Percentiles rank a stretch among this genome's conserved stretches.
Conservation (phyloP, 2,113 vertebrate species). For the Scortum barcoo region DNA sequence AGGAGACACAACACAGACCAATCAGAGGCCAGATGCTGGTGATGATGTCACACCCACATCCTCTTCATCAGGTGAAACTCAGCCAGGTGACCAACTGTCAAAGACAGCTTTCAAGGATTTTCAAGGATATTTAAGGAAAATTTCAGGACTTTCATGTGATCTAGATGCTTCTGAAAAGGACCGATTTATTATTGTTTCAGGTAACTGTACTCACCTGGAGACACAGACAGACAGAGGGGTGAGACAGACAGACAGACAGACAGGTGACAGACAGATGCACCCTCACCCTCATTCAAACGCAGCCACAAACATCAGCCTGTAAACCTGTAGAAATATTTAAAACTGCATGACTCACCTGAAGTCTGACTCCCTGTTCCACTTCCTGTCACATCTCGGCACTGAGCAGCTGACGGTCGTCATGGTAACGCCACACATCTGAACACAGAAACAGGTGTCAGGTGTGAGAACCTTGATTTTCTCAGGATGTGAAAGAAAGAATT, state of each 20-base stretch:
- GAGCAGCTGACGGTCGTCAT: background rate
- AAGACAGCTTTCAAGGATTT: too few species aligned
- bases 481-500: slow-evolving; percentile 13
- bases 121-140: too few species aligned
- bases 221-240: background rate
- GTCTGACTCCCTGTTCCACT: slow-evolving; percentile 21
- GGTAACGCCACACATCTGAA: background rate
- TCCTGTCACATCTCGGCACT: slow-evolving; percentile 1
- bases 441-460: background rate
- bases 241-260: too few species aligned
- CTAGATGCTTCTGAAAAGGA: too few species aligned
- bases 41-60: background rate
- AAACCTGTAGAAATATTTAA: too few species aligned
- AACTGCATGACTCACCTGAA: background rate
- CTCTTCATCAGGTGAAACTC: background rate
- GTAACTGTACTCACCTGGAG: slow-evolving; percentile 10
- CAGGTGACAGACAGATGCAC: background rate
- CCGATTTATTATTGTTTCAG: background rate
- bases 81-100: too few species aligned
- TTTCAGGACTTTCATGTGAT: too few species aligned
- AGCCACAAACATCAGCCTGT: too few species aligned
- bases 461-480: slow-evolving; percentile 20
- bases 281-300: too few species aligned
- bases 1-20: background rate
- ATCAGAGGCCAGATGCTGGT: background rate